These are phyloP conservation scores for Odontothrips loti DNA, from an alignment of 2,888 invertebrate genomes.

Conservation along the genomic window DNA sequence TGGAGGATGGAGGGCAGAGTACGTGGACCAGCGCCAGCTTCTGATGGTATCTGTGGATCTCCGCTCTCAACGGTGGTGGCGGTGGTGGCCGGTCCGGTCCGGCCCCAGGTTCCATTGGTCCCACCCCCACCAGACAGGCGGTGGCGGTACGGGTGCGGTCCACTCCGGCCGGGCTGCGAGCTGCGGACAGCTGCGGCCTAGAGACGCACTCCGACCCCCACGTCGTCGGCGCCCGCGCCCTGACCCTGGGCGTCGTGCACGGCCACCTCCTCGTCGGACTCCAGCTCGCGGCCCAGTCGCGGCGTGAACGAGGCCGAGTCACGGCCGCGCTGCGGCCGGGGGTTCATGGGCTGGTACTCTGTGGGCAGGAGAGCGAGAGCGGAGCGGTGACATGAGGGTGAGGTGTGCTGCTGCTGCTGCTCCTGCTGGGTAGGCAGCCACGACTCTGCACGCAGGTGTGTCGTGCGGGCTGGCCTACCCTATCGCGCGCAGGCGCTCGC, in stretches of 20 bases:
- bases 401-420: background rate
- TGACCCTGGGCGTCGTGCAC: background rate
- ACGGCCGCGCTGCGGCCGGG: background rate
- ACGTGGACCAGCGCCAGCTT: background rate
- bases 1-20: no score
- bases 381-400: background rate
- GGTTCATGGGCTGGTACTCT: conserved; percentile 16
- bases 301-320: conserved; percentile 15
- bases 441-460: background rate
- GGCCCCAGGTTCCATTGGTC: background rate
- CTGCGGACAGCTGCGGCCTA: background rate
- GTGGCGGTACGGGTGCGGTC: background rate
- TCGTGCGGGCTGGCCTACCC: background rate
- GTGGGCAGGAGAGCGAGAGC: background rate
- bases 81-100: background rate
- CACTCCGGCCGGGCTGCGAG: background rate
- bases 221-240: background rate
- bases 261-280: background rate
- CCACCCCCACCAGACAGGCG: background rate
- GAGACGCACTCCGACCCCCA: background rate
- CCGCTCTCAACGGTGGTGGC: background rate
- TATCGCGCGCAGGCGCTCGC: no score
- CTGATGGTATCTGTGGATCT: background rate
- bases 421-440: background rate
- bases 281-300: conserved; percentile 21